These are phyloP conservation scores for Clamator glandarius DNA, from an alignment of 2,797 vertebrate genomes.

Conservation along the genomic window DNA sequence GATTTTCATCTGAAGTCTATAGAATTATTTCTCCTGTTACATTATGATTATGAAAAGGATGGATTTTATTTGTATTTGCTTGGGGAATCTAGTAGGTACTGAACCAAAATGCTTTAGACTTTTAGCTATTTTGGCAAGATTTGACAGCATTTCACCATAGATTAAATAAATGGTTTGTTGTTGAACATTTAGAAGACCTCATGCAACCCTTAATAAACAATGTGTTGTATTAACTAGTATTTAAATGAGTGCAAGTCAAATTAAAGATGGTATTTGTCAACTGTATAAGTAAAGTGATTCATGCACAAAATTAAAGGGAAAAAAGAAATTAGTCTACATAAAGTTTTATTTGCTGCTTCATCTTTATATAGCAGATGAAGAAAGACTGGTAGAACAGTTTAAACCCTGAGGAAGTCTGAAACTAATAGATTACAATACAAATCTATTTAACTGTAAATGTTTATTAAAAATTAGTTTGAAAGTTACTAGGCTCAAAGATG, in stretches of 20 bases:
- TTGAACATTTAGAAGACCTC: background rate
- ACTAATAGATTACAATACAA: constrained; percentile 17
- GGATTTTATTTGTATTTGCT: constrained; percentile 18
- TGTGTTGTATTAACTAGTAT: background rate
- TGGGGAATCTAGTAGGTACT: background rate
- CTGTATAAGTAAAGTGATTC: constrained; percentile 33
- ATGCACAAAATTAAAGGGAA: background rate
- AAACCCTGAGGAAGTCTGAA: constrained; percentile 1
- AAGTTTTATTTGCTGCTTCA: constrained; percentile 27
- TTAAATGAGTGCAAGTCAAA: constrained; percentile 52
- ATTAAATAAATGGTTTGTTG: background rate
- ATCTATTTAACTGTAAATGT: constrained; percentile 25
- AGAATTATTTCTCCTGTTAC: background rate
- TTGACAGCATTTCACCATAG: background rate
- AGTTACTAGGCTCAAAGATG: constrained; percentile 37
- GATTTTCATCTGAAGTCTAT: background rate
- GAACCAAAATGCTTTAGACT: background rate
- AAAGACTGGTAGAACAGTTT: constrained; percentile 3
- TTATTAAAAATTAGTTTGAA: constrained; percentile 56
- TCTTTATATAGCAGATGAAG: background rate
- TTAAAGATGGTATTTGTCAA: constrained; percentile 52
- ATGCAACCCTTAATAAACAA: background rate
- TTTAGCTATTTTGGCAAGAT: background rate
- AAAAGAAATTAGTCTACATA: background rate
- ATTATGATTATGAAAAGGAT: background rate